phyloP scores from a whole-genome alignment of 1,140 invertebrate species.

The Drosophila prosaltans region DNA sequence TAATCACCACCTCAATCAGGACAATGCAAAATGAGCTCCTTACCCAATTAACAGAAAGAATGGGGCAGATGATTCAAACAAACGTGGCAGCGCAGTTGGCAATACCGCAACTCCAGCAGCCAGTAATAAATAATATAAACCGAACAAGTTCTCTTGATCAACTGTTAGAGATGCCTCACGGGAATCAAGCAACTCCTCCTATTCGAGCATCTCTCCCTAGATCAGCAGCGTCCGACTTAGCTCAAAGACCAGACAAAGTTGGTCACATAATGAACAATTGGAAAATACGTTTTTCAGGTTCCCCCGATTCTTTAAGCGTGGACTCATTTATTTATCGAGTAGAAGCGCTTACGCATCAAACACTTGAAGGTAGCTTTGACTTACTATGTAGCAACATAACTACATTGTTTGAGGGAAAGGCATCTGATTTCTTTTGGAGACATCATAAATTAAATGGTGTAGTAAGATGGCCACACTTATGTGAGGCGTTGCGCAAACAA shows the following conservation, averaged over 20 bases:
- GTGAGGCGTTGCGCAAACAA: no score
- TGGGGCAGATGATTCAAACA: background rate
- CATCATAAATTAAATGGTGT: no score
- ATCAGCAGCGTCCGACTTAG: background rate
- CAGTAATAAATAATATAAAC: background rate
- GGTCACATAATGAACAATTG: conserved; percentile 1
- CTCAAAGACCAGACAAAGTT: background rate
- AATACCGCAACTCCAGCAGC: background rate
- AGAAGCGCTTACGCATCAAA: background rate
- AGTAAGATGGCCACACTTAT: no score
- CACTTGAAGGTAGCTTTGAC: background rate
- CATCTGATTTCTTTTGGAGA: no score
- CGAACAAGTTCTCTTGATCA: background rate
- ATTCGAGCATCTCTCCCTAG: background rate
- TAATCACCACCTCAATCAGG: no score
- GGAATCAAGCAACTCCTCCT: background rate
- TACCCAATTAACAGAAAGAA: background rate
- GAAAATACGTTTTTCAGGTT: background rate
- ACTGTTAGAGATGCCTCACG: background rate
- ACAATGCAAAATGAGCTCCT: background rate
- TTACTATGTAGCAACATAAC: background rate
- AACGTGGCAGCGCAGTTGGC: background rate
- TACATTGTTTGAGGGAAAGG: no score
- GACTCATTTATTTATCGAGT: conserved; percentile 2
- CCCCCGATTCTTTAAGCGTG: background rate